Conservation (phyloP, 2,797 vertebrate species). For the Dryobates pubescens region DNA sequence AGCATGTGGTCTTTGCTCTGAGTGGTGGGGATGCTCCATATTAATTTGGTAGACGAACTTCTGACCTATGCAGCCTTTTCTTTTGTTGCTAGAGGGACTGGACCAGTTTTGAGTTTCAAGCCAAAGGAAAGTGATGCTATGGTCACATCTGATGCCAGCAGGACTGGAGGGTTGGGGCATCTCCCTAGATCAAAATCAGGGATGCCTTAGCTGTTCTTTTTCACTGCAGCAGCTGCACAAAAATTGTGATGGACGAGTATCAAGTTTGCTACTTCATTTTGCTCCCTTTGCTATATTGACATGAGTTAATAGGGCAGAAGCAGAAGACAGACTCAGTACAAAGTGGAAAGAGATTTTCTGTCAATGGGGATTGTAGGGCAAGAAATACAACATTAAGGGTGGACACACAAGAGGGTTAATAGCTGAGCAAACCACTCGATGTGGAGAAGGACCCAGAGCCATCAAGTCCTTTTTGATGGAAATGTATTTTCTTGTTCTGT, state of each 20-base stretch:
- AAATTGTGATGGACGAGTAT: constrained; percentile 11
- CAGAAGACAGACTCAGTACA: constrained; percentile 36
- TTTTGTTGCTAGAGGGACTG: background rate
- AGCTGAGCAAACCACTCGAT: background rate
- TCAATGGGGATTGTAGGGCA: constrained; percentile 63
- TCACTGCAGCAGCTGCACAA: background rate
- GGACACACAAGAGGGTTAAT: constrained; percentile 23
- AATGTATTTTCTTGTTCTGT: background rate
- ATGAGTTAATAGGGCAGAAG: constrained; percentile 68
- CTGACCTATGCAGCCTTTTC: background rate
- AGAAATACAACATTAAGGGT: constrained; percentile 40
- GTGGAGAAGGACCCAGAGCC: background rate
- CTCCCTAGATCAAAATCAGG: background rate
- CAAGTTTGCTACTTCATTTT: constrained; percentile 44
- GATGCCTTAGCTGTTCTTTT: background rate
- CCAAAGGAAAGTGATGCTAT: background rate
- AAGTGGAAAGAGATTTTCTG: constrained; percentile 61
- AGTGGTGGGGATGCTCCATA: background rate
- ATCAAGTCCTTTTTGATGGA: background rate
- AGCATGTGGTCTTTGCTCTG: background rate
- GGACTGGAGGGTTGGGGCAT: background rate
- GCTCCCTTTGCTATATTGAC: constrained; percentile 55
- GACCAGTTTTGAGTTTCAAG: background rate
- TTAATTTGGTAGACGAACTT: background rate
- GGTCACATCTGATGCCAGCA: background rate